Evolutionary conservation across 1,140 invertebrate species (phyloP).

Genomic region (Pomacea maculata): DNA sequence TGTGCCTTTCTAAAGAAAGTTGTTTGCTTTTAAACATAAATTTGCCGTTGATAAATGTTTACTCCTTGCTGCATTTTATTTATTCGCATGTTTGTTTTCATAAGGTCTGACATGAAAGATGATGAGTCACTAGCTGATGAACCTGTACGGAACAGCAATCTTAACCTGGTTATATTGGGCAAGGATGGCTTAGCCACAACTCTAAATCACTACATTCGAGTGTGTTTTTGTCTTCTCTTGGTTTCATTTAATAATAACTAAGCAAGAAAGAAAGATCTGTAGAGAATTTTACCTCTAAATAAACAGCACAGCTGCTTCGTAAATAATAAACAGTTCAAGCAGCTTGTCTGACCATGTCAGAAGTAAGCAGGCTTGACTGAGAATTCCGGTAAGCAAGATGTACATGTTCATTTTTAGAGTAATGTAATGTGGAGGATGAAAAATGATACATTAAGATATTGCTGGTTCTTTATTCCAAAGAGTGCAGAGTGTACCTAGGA

Average conservation of each 20-base stretch:
- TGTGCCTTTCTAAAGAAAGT: not conserved
- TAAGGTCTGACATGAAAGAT: constrained; percentile 75
- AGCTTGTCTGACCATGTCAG: no score
- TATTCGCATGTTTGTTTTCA: constrained; percentile 33
- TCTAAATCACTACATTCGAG: constrained; percentile 80
- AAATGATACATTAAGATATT: no score
- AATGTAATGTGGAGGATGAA: no score
- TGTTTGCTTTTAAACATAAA: not conserved
- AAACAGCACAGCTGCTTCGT: no score
- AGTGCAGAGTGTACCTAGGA: not conserved
- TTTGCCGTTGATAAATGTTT: not conserved
- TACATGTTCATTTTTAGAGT: no score
- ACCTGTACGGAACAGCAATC: constrained; percentile 75
- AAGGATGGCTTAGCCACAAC: constrained; percentile 81
- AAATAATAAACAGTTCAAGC: no score
- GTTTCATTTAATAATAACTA: no score
- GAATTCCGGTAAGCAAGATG: no score
- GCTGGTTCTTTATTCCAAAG: no score
- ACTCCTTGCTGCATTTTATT: constrained; percentile 7
- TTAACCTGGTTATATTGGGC: constrained; percentile 75
- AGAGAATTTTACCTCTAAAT: not conserved
- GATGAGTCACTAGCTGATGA: constrained; percentile 74
- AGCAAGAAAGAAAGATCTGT: no score
- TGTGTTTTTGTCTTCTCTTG: constrained; percentile 57
- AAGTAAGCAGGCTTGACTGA: no score